Conservation (phyloP, 1,140 invertebrate genomes). For the Belonocnema kinseyi region DNA sequence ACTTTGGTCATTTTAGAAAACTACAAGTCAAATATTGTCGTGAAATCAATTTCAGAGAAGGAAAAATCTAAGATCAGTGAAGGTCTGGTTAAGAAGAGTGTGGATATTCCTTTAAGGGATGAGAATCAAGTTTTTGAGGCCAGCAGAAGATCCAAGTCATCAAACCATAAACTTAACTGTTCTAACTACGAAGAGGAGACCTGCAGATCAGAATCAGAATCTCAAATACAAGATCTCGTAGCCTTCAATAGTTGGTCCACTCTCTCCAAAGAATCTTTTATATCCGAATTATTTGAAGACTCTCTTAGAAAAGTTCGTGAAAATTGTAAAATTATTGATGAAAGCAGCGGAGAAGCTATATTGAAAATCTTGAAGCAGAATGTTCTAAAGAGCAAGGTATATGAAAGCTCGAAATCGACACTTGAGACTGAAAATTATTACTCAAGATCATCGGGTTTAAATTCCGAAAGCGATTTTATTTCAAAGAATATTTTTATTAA, state of each 20-base stretch:
- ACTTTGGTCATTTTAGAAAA: constrained; percentile 73
- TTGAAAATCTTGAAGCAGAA: constrained; percentile 71
- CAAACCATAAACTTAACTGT: background rate
- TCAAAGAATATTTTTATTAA: constrained; percentile 72
- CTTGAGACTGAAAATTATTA: constrained; percentile 63
- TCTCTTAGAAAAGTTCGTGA: constrained; percentile 69
- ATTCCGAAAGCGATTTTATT: constrained; percentile 68
- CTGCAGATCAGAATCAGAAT: constrained; percentile 37
- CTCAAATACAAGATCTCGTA: constrained; percentile 41
- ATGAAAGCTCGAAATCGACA: constrained; percentile 65
- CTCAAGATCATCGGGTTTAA: constrained; percentile 68
- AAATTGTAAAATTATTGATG: constrained; percentile 69
- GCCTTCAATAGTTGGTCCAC: constrained; percentile 38
- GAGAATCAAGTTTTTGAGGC: constrained; percentile 28
- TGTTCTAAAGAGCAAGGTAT: constrained; percentile 66
- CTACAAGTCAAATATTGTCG: constrained; percentile 71
- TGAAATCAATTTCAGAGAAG: constrained; percentile 52
- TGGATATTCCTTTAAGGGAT: constrained; percentile 5
- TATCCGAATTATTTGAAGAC: constrained; percentile 71
- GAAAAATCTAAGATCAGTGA: background rate
- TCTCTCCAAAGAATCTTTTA: constrained; percentile 66
- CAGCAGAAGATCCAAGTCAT: constrained; percentile 30
- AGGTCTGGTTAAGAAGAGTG: constrained; percentile 10
- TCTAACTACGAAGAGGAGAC: background rate
- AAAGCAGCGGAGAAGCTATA: constrained; percentile 70